Base-by-base conservation (phyloP, 2,888 invertebrate genomes). In the Scrobipalpa atriplicella region DNA sequence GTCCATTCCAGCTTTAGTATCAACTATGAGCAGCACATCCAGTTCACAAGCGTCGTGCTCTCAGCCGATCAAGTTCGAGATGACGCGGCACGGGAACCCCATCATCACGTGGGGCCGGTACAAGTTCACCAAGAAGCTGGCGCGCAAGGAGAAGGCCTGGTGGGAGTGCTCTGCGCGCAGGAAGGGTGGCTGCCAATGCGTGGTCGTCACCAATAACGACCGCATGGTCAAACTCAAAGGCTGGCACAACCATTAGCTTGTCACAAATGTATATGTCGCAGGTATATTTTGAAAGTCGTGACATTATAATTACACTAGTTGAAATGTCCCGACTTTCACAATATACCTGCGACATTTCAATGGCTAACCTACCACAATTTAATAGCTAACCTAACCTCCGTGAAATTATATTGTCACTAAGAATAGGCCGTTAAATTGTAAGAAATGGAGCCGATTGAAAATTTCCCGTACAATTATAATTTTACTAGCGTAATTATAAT, bases 151-250 rank as follows among this genome's bases (percentile, higher is more conserved):
- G 39, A 90, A 90, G 76, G 88, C 89, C 18, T 90, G 90, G 89
- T 91, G 90, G 91, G 90, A 90, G 75, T 91, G 91, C 61, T 82
- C 82, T 0, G 82, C 84, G 0, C 82, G 87, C 71, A 90, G 88
- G 80, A 80, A 72, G 11, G 72, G 69, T 13, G 83, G 84, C 0
- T 92, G 91, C 71, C 81, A 84, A 2, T 90, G 90, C 68, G 78
- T 88, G 6, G 86, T 85, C 6, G 89, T 89, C 67, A 91, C 91
- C 6, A 79, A 85, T 2, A 80, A 88, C 29, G 81, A 87, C 54
- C 76, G 85, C 2, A 79, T 90, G 6, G 75, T 88, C 62, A 89
- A 89, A 66, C 77, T 90, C 16, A 90, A 83, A 21, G 88, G 89
- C 0, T 89, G 88, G 87, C 90, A 90, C 71, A 89, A 88, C 67